These are phyloP conservation scores for Drosophila kokeensis DNA, from an alignment of 2,888 invertebrate species.

Conservation along the genomic window DNA sequence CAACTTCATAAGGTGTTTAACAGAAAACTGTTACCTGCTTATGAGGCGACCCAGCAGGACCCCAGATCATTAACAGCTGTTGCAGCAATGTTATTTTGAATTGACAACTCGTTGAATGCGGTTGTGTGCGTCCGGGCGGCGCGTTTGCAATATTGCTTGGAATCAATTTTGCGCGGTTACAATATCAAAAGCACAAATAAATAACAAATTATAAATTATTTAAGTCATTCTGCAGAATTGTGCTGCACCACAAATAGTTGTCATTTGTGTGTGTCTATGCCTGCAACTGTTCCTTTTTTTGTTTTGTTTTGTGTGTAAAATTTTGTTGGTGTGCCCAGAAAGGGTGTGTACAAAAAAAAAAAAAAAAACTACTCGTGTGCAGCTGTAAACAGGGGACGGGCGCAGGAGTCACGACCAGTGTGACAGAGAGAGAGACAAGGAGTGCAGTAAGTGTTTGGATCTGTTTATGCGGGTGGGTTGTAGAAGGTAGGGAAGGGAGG, in stretches of 20 bases:
- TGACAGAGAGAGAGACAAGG: slow-evolving; percentile 20
- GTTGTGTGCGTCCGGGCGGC: slow-evolving; percentile 38
- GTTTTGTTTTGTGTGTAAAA: slow-evolving; percentile 23
- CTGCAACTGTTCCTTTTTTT: slow-evolving; percentile 8
- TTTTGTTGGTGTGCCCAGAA: slow-evolving; percentile 44
- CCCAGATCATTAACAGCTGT: slow-evolving; percentile 36
- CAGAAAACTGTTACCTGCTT: slow-evolving; percentile 16
- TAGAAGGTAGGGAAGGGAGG: background rate
- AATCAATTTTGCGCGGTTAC: slow-evolving; percentile 51
- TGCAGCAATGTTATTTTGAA: slow-evolving; percentile 36
- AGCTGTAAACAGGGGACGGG: slow-evolving; percentile 59
- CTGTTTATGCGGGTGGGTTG: slow-evolving; percentile 4
- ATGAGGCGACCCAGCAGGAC: slow-evolving; percentile 4
- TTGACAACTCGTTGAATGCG: slow-evolving; percentile 47
- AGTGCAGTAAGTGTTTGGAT: slow-evolving; percentile 50
- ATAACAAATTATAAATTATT: background rate
- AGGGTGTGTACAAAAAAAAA: slow-evolving; percentile 57
- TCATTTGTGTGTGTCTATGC: background rate
- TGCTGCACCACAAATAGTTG: slow-evolving; percentile 15
- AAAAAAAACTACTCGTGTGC: slow-evolving; percentile 35
- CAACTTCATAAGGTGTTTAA: slow-evolving; percentile 31
- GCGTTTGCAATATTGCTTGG: slow-evolving; percentile 36
- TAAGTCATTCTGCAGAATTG: slow-evolving; percentile 1
- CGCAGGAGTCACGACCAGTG: slow-evolving; percentile 49
- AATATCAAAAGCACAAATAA: slow-evolving; percentile 11